Evolutionary conservation across 2,113 vertebrate genomes (phyloP), one percentile per base, ranked within the genome.

Genomic region (Danionella cerebrum): DNA sequence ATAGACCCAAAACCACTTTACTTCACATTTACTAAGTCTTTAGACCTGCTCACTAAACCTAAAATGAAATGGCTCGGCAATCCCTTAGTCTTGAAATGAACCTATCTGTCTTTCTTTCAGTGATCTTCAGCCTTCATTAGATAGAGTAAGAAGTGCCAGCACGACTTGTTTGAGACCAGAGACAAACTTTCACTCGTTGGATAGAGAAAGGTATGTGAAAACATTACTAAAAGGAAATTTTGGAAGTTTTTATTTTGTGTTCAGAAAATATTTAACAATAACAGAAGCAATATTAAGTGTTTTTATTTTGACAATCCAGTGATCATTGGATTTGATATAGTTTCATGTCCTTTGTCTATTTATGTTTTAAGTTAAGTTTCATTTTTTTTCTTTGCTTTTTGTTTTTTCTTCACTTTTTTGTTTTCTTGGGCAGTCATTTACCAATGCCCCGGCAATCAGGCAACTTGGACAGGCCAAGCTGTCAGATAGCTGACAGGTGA

Each of bases 81-180:
- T n/a, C n/a, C n/a, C n/a, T n/a, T n/a, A n/a, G n/a, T 70, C 73
- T 62, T 70, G 52, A 27, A 60, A 70, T 29, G 85, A 83, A 87
- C 89, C 86, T 85, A 88, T 86, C 88, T 87, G 85, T 85, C 79
- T 88, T 85, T 82, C 79, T 89, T 87, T 88, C 92, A 98, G 96
- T 84, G 96, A 98, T 89, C 93, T 98, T 77, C 95, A 96, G 93
- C 93, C 95, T 72, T 91, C 92, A 76, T 88, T 98, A 93, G 94
- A 95, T 92, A 92, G 96, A 91, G 92, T 93, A 89, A 92, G 93
- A 88, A 98, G 96, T 89, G 94, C 95, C 92, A 98, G 96, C 91
- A 96, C 95, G 86, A 98, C 93, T 80, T 98, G 96, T 91, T 91
- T 98, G 90, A 95, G 93, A 88, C 95, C 96, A 86, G 96, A 97